These are phyloP conservation scores for Tachystola acroxantha DNA, from an alignment of 2,888 invertebrate species.

Conservation along the genomic window DNA sequence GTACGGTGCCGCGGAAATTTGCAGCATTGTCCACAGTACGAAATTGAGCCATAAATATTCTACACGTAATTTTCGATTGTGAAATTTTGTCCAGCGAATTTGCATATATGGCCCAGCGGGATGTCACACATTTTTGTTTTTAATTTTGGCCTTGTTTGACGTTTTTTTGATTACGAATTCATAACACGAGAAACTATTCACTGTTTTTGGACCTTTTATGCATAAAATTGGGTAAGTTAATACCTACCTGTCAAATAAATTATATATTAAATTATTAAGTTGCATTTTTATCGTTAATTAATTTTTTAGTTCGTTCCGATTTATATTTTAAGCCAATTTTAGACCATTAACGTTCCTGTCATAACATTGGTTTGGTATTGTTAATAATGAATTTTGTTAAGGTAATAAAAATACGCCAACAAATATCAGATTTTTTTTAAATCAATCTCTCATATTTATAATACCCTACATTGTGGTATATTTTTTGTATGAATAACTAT, in stretches of 20 bases:
- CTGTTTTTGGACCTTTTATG: background rate
- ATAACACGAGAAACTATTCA: background rate
- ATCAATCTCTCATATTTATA: too few species aligned
- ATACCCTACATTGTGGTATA: too few species aligned
- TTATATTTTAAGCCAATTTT: too few species aligned
- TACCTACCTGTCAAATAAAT: background rate
- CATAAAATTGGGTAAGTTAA: background rate
- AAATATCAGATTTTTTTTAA: too few species aligned
- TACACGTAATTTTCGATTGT: constrained; percentile 62
- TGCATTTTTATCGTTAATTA: too few species aligned
- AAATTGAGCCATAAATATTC: constrained; percentile 74
- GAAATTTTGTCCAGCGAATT: constrained; percentile 43
- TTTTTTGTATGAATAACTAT: too few species aligned
- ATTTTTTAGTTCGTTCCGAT: too few species aligned
- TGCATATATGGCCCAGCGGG: constrained; percentile 45
- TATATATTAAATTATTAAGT: too few species aligned
- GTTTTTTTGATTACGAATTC: constrained; percentile 5
- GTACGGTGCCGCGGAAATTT: constrained; percentile 43
- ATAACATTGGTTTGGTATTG: too few species aligned
- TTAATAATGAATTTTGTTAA: too few species aligned
- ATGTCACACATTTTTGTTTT: constrained; percentile 24
- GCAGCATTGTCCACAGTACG: constrained; percentile 43
- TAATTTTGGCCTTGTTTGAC: constrained; percentile 12
- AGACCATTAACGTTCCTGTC: too few species aligned
- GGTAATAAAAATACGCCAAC: too few species aligned